Conservation (phyloP, 1,140 invertebrate genomes). For the Drosophila pseudoobscura region DNA sequence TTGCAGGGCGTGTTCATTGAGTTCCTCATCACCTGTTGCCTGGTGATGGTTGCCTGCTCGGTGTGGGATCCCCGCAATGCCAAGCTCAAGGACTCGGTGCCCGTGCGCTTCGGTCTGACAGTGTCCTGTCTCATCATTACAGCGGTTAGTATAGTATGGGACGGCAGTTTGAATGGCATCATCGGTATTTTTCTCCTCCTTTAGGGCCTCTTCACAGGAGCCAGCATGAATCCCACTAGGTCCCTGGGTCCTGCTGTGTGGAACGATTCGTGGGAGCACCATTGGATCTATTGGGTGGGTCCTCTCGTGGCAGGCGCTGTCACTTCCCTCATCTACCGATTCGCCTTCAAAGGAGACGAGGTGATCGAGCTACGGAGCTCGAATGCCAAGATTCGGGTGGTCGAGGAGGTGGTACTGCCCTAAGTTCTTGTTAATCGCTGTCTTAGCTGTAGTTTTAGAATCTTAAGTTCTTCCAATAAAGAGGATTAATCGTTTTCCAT, state of each 20-base stretch:
- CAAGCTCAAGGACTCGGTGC: constrained; percentile 84
- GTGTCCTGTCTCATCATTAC: constrained; percentile 86
- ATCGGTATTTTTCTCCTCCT: constrained; percentile 14
- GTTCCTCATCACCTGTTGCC: constrained; percentile 85
- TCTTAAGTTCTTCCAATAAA: constrained; percentile 9
- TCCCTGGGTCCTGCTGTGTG: constrained; percentile 90
- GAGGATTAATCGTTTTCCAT: not conserved
- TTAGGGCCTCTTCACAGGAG: constrained; percentile 88
- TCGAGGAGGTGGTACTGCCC: constrained; percentile 43
- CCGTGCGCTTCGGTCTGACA: constrained; percentile 86
- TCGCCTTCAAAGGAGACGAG: constrained; percentile 82
- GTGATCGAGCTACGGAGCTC: constrained; percentile 40
- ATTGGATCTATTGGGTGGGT: constrained; percentile 93
- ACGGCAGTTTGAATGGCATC: not conserved
- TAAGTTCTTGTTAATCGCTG: not conserved
- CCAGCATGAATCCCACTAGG: constrained; percentile 92
- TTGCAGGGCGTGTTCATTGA: constrained; percentile 85
- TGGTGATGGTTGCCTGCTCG: constrained; percentile 86
- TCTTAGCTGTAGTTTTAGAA: constrained; percentile 6
- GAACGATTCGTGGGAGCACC: constrained; percentile 87
- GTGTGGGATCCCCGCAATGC: constrained; percentile 86
- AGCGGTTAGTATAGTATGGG: constrained; percentile 68
- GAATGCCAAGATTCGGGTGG: constrained; percentile 49
- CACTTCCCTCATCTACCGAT: constrained; percentile 86
- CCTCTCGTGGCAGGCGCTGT: constrained; percentile 86